Evolutionary conservation across 2,113 vertebrate species (phyloP).

Genomic region (Leptosomus discolor): DNA sequence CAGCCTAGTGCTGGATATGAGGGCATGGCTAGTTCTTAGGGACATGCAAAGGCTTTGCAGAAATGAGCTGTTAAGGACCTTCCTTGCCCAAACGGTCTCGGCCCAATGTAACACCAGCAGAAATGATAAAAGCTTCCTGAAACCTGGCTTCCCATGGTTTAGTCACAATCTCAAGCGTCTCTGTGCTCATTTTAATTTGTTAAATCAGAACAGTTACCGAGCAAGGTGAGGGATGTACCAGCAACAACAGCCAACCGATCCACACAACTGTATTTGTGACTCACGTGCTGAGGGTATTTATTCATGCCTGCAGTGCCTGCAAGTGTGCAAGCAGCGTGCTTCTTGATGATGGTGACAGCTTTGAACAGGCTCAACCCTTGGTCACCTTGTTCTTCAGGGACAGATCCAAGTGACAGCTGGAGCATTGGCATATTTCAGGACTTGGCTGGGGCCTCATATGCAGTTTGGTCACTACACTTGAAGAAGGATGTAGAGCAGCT

Average conservation of each 20-base stretch:
- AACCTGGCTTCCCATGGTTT: neutral
- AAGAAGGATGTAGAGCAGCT: neutral
- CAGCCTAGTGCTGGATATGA: neutral
- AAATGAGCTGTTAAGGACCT: neutral
- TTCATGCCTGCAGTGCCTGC: neutral
- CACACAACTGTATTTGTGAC: neutral
- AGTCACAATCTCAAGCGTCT: neutral
- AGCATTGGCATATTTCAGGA: neutral
- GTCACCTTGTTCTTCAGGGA: neutral
- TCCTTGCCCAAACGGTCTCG: neutral
- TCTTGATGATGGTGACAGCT: neutral
- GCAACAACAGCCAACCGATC: neutral
- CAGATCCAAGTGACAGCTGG: neutral
- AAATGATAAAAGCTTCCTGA: neutral
- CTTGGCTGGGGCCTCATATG: neutral
- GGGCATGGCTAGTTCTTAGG: neutral
- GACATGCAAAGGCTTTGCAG: neutral
- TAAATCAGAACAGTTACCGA: neutral
- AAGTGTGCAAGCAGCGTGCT: neutral
- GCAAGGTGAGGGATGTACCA: neutral
- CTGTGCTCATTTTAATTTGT: neutral
- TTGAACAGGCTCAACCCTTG: fast-evolving
- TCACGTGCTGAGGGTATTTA: neutral
- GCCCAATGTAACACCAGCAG: neutral
- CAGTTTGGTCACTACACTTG: neutral